Conservation (phyloP, 2,888 invertebrate species). For the Himalopsyche anomala region DNA sequence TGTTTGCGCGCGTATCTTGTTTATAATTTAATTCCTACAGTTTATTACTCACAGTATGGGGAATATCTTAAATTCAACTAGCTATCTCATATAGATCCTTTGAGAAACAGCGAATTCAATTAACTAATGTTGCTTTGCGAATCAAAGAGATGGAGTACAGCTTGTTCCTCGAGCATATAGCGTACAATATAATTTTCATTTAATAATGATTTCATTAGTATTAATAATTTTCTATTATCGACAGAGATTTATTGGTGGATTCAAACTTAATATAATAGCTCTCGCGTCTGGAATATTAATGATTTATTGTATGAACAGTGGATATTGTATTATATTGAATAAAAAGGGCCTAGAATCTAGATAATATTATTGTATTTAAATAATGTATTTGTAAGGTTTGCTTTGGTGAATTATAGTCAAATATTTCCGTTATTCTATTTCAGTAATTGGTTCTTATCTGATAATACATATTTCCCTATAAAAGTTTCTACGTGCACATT, state of each 20-base stretch:
- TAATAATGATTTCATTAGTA: not conserved
- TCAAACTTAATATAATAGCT: too few species aligned
- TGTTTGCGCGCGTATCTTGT: constrained; percentile 16
- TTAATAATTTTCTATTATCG: constrained; percentile 21
- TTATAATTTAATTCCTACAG: constrained; percentile 37
- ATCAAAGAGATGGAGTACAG: not conserved
- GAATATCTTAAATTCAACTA: constrained; percentile 21
- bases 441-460: too few species aligned
- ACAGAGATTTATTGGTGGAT: not conserved
- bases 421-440: too few species aligned
- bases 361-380: too few species aligned
- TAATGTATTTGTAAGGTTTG: too few species aligned
- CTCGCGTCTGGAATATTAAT: too few species aligned
- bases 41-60: constrained; percentile 16
- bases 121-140: constrained; percentile 40
- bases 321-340: too few species aligned
- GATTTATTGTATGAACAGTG: too few species aligned
- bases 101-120: constrained; percentile 11
- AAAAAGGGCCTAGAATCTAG: too few species aligned
- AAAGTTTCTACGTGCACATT: too few species aligned
- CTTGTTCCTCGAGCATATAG: not conserved
- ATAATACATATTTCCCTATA: too few species aligned
- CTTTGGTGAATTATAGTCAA: too few species aligned
- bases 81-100: not conserved
- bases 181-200: constrained; percentile 13